phyloP scores from a whole-genome alignment of 1,140 invertebrate genomes.

The Oreohelix idahoensis region DNA sequence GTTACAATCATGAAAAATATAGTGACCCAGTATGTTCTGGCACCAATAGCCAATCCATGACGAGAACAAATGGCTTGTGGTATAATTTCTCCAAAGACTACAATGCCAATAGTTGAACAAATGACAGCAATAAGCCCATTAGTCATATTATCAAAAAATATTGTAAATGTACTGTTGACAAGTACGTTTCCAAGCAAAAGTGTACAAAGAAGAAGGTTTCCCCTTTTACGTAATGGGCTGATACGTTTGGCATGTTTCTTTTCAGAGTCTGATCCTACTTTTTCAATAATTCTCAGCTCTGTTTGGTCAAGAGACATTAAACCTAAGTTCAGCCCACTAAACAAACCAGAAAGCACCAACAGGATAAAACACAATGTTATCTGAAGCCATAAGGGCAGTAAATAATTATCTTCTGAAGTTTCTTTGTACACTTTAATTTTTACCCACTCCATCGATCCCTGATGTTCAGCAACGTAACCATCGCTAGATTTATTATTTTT shows the following conservation, averaged over 20 bases:
- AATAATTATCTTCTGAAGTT: constrained; percentile 30
- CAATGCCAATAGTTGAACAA: constrained; percentile 89
- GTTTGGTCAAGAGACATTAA: constrained; percentile 96
- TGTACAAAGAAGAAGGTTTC: constrained; percentile 95
- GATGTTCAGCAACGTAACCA: constrained; percentile 76
- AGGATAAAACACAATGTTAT: constrained; percentile 85
- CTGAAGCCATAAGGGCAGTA: constrained; percentile 76
- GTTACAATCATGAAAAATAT: constrained; percentile 96
- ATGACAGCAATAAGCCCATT: constrained; percentile 84
- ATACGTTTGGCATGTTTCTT: constrained; percentile 74
- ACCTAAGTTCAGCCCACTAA: constrained; percentile 91
- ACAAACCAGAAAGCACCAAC: constrained; percentile 86
- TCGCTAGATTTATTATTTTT: constrained; percentile 69
- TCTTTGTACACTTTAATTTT: constrained; percentile 47
- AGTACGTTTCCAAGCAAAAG: constrained; percentile 97
- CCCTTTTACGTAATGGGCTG: constrained; percentile 75
- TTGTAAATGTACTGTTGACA: constrained; percentile 97
- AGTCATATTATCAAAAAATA: constrained; percentile 94
- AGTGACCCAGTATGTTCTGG: constrained; percentile 93
- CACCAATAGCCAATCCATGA: constrained; percentile 95
- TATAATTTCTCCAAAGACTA: constrained; percentile 97
- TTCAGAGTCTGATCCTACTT: constrained; percentile 78
- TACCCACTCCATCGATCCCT: constrained; percentile 79
- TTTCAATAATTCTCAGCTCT: constrained; percentile 93
- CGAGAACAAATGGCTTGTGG: constrained; percentile 93